Evolutionary conservation across 2,888 invertebrate genomes (phyloP), one percentile per base, ranked within the genome.

Genomic region (Eristalinus aeneus): DNA sequence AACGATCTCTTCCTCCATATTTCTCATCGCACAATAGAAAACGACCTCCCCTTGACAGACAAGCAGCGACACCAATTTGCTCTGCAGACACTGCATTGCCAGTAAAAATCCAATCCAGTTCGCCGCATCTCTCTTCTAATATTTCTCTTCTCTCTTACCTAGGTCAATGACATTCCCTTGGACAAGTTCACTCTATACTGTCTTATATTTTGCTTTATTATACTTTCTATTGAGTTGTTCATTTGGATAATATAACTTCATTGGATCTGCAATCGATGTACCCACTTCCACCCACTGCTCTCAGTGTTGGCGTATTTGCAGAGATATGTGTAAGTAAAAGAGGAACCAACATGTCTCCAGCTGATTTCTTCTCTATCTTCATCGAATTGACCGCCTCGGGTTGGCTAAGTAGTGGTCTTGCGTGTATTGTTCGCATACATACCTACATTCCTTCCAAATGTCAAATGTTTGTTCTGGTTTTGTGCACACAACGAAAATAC

Each of bases 391-490:
- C 53, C 3, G 6, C 12, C 8, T 31, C 32, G 22, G 34, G 16
- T 39, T 56, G n/a, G 27, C 54, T 0, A 27, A 3, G 54, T 5
- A 16, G n/a, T 73, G 31, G 46, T 46, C 23, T n/a, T 65, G 53
- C 58, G 60, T 73, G 63, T 64, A 60, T 16, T 53, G 22, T 68
- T 12, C 65, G 61, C 5, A 63, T 4, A 34, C 27, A 27, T 2
- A 31, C 2, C 20, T 4, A 12, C 64, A 58, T 74, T 78, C 61
- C 16, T 69, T 76, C 61, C 64, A 85, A 69, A 67, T 73, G 76
- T 80, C 73, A 77, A 73, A 76, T 39, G 23, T 2, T 60, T 74
- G 53, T 68, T 64, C 79, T 75, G 74, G 27, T 27, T 56, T 53
- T 46, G 32, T 32, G 10, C 60, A 60, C 67, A 56, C 64, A 69